A percentile compares a stretch with the other conserved stretches of the same genome.
Conservation (phyloP, 2,797 vertebrate species). For the Craterocephalus amniculus region DNA sequence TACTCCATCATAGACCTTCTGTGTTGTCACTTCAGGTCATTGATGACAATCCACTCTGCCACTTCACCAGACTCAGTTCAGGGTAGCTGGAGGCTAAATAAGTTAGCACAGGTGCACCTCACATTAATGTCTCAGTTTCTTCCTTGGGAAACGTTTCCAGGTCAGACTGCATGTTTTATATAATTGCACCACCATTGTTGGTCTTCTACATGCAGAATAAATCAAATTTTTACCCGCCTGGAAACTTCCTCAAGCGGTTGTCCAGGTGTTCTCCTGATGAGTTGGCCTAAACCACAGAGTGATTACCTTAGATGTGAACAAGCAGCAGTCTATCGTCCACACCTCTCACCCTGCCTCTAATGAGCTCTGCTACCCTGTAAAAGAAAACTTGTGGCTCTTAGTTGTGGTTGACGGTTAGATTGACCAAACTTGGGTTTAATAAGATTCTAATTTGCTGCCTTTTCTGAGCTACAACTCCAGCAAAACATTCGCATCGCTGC, state of each 20-base stretch:
- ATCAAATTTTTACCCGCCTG: neutral
- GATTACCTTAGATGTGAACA: slow-evolving; percentile 26
- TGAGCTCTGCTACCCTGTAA: slow-evolving; percentile 8
- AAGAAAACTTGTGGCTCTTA: slow-evolving; percentile 2
- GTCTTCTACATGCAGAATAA: neutral
- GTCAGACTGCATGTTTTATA: slow-evolving; percentile 3
- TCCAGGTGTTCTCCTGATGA: slow-evolving; percentile 14
- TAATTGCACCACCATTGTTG: slow-evolving; percentile 13
- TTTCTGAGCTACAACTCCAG: slow-evolving; percentile 4
- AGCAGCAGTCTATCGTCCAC: slow-evolving; percentile 10
- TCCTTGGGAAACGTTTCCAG: slow-evolving; percentile 2
- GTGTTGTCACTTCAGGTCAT: neutral
- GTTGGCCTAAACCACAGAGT: slow-evolving; percentile 7
- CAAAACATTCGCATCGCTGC: neutral
- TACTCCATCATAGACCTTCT: neutral
- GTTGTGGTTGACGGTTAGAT: slow-evolving; percentile 15
- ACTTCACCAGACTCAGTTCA: neutral
- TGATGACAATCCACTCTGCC: neutral
- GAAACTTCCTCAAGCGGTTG: slow-evolving; percentile 1
- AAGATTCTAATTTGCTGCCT: slow-evolving; percentile 28
- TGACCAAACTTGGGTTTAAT: slow-evolving; percentile 31
- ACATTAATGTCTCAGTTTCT: slow-evolving; percentile 15
- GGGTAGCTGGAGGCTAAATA: slow-evolving; percentile 9
- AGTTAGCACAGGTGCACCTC: slow-evolving; percentile 2
- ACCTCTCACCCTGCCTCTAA: neutral